Percentiles rank a stretch among this genome's conserved stretches.
These are phyloP conservation scores for Drosophila flavopinicola DNA, from an alignment of 2,888 invertebrate genomes.

Conservation along the genomic window DNA sequence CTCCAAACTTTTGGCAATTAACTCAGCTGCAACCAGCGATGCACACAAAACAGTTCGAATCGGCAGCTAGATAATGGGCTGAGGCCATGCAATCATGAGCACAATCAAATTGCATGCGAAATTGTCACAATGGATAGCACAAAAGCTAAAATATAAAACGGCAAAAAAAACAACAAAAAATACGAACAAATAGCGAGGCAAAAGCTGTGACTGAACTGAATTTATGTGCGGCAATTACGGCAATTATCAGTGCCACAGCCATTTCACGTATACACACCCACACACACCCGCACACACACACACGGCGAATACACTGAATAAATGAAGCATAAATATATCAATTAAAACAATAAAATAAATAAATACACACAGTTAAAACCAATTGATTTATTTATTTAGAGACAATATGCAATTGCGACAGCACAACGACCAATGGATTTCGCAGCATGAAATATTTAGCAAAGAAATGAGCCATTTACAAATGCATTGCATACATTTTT, in stretches of 20 bases:
- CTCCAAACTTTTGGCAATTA: constrained; percentile 6
- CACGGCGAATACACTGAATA: constrained; percentile 16
- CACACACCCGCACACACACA: not conserved
- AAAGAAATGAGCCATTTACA: constrained; percentile 10
- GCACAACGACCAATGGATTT: constrained; percentile 36
- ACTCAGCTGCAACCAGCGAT: too few relatives aligned
- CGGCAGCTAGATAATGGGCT: constrained; percentile 34
- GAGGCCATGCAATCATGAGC: constrained; percentile 27
- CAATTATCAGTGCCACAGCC: constrained; percentile 49
- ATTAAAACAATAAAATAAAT: constrained; percentile 44
- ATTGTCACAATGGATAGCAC: constrained; percentile 21
- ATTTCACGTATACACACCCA: constrained; percentile 3
- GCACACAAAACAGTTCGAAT: too few relatives aligned
- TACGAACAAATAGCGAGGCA: constrained; percentile 7
- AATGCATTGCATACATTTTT: constrained; percentile 23
- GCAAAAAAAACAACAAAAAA: not conserved
- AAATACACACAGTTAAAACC: constrained; percentile 15
- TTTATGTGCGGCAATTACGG: constrained; percentile 66
- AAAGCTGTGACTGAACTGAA: constrained; percentile 56
- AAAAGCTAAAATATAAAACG: not conserved
- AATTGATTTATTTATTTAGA: constrained; percentile 58
- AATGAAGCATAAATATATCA: constrained; percentile 56
- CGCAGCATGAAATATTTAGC: constrained; percentile 39
- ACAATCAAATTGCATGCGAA: constrained; percentile 32
- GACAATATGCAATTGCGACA: constrained; percentile 52